A percentile compares a stretch with the other conserved stretches of the same genome.
These are phyloP conservation scores for Machimus rusticus DNA, from an alignment of 2,888 invertebrate species.

Conservation along the genomic window DNA sequence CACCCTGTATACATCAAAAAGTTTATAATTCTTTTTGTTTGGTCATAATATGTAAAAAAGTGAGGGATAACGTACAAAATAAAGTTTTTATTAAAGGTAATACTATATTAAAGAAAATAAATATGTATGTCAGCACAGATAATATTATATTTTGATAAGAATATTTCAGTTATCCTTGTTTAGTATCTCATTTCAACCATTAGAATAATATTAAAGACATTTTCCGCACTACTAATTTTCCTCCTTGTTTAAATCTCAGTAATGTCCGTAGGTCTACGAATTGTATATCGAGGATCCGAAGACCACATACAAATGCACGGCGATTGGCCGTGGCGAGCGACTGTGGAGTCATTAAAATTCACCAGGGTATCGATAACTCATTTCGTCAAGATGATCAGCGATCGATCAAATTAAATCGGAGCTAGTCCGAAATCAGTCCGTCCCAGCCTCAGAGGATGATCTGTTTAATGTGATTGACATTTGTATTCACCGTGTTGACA, in stretches of 20 bases:
- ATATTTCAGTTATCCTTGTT: no score
- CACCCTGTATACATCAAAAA: no score
- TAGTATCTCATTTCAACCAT: no score
- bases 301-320: neutral
- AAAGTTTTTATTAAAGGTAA: no score
- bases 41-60: no score
- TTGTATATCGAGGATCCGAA: neutral
- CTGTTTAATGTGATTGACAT: slow-evolving; percentile 61
- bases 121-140: no score
- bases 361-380: slow-evolving; percentile 12
- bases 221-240: neutral
- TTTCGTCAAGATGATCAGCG: slow-evolving; percentile 23
- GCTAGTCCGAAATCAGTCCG: slow-evolving; percentile 11
- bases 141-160: no score
- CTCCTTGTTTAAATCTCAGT: neutral
- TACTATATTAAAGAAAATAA: no score
- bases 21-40: no score
- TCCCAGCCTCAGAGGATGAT: slow-evolving; percentile 18
- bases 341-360: slow-evolving; percentile 28
- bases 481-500: slow-evolving; percentile 62
- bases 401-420: slow-evolving; percentile 37
- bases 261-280: neutral
- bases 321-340: neutral
- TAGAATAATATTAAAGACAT: no score
- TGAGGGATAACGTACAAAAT: no score